A percentile compares a stretch with the other conserved stretches of the same genome.
These are phyloP conservation scores for Xenopus petersii DNA, from an alignment of 2,797 vertebrate genomes.

Conservation along the genomic window DNA sequence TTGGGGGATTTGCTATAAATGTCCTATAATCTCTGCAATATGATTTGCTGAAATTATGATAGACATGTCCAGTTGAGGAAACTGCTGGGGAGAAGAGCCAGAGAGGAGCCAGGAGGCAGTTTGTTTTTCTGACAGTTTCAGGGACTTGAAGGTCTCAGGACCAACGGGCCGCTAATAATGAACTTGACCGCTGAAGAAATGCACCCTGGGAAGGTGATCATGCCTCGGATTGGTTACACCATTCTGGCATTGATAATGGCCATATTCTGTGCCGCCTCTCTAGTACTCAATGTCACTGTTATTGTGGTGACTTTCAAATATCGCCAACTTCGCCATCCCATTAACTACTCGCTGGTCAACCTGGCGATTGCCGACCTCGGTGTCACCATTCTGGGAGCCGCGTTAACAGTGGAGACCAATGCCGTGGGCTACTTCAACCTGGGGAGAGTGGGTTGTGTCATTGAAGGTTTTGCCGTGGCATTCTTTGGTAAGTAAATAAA, in stretches of 20 bases:
- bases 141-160: background rate
- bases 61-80: constrained; percentile 3
- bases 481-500: constrained; percentile 63
- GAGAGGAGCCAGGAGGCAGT: background rate
- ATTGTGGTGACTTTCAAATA: constrained; percentile 64
- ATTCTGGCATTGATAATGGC: constrained; percentile 65
- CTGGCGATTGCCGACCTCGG: constrained; percentile 69
- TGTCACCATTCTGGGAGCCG: constrained; percentile 62
- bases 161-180: constrained; percentile 30
- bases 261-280: constrained; percentile 61
- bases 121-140: no score
- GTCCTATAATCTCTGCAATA: constrained; percentile 53
- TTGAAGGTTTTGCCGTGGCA: constrained; percentile 69
- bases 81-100: constrained; percentile 7
- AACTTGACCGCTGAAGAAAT: constrained; percentile 4
- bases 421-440: constrained; percentile 66
- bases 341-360: constrained; percentile 72
- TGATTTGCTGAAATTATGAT: constrained; percentile 40
- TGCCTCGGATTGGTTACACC: constrained; percentile 62
- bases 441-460: constrained; percentile 66
- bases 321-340: constrained; percentile 68
- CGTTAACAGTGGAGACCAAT: constrained; percentile 68
- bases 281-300: constrained; percentile 66
- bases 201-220: constrained; percentile 47
- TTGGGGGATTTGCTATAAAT: constrained; percentile 63